phyloP scores from a whole-genome alignment of 2,888 invertebrate genomes.

The Nomada ferruginata region DNA sequence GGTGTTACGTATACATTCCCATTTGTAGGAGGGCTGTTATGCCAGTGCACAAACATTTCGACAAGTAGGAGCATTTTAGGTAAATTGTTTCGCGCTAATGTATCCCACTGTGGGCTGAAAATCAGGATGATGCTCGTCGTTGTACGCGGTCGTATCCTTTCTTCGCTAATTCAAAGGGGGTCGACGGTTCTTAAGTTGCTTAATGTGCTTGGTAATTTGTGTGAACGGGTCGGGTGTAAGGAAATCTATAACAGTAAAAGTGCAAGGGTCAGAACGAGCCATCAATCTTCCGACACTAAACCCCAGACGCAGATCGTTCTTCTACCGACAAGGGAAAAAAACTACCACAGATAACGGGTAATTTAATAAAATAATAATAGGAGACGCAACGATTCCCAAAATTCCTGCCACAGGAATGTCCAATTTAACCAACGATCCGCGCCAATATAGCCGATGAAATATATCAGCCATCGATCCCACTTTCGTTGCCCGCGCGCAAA shows the following conservation, averaged over 20 bases:
- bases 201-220: conserved; percentile 2
- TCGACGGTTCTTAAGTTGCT: neutral
- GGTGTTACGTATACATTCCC: conserved; percentile 59
- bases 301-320: neutral
- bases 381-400: conserved; percentile 15
- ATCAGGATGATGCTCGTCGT: conserved; percentile 26
- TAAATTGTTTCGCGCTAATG: conserved; percentile 74
- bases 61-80: conserved; percentile 71
- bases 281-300: neutral
- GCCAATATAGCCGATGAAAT: conserved; percentile 19
- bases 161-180: neutral
- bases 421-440: neutral
- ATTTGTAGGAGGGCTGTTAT: conserved; percentile 61
- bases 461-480: conserved; percentile 28
- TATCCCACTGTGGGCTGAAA: conserved; percentile 23
- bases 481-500: conserved; percentile 46
- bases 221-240: neutral
- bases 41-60: conserved; percentile 66
- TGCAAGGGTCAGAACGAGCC: neutral
- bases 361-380: neutral
- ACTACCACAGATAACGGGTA: neutral
- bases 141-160: conserved; percentile 21
- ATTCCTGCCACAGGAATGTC: conserved; percentile 11
- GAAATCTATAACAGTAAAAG: conserved; percentile 2
- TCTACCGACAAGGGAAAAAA: neutral